Base-by-base conservation (phyloP, 2,113 vertebrate species). In the Sinocyclocheilus rhinocerous region DNA sequence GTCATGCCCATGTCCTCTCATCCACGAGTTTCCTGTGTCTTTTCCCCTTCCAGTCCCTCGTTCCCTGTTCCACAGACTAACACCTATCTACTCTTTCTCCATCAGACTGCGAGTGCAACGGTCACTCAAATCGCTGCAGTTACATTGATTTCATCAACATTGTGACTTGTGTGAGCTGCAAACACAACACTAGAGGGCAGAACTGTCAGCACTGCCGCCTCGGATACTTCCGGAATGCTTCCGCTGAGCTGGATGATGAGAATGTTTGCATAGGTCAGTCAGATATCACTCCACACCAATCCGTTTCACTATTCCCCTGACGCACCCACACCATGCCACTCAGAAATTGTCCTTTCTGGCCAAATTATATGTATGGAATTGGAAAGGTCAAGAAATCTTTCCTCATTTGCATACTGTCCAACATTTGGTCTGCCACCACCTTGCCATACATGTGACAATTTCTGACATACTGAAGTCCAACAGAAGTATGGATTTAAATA, bases 61-160 rank as follows among this genome's bases (percentile, higher is more conserved):
- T 24, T 45, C 16, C 24, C 26, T 57, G 50, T 63, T 63, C 76
- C 78, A 73, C 75, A 50, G 83, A 78, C 36, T 89, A 76, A 86
- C 79, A 83, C 75, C 42, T 69, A 48, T 76, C 13, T 86, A 4
- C 55, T 91, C 39, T 89, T 48, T 80, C 86, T 77, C 79, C 84
- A 59, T 0, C 93, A 99, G 98, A 98, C 93, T 99, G 98, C 0
- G 97, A 98, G 91, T 99, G 98, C 92, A 97, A 98, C 0, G 96
- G 96, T 57, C 98, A 99, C 95, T 99, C 98, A 87, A 98, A 97
- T 91, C 97, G 98, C 92, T 98, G 97, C 95, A 99, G 97, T 93
- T 99, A 95, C 93, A 99, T 99, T 6, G 98, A 99, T 89, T 98
- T 98, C 91, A 94, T 99, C 72, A 97, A 99, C 78, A 95, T 98